These are phyloP conservation scores for Pteronotus mesoamericanus DNA, from an alignment of 2,797 vertebrate genomes.

Conservation along the genomic window DNA sequence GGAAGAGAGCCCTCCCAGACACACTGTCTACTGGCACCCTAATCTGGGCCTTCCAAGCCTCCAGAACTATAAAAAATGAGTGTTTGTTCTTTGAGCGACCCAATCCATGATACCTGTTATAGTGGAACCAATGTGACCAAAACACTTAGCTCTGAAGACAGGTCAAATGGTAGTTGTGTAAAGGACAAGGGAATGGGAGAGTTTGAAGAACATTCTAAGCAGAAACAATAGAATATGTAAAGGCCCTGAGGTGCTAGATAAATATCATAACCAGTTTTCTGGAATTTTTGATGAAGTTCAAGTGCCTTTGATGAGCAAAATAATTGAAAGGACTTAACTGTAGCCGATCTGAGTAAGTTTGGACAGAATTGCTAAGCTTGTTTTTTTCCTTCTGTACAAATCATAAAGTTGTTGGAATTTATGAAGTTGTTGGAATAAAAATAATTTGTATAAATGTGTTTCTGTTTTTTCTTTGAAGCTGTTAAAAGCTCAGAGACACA, in stretches of 20 bases:
- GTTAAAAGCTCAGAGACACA: background rate
- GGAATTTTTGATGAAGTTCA: background rate
- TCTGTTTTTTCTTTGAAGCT: slow-evolving; percentile 8
- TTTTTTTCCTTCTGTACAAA: background rate
- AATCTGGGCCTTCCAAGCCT: background rate
- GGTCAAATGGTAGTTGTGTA: background rate
- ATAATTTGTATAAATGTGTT: background rate
- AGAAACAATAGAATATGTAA: background rate
- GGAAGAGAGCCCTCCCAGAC: background rate
- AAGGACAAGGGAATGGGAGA: background rate
- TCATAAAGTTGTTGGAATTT: background rate
- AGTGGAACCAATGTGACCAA: background rate
- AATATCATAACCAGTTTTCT: background rate
- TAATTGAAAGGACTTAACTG: background rate
- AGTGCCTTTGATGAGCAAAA: background rate
- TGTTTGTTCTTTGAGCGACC: background rate
- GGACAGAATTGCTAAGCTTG: background rate
- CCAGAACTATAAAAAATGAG: background rate
- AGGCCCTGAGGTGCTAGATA: background rate
- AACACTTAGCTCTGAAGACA: background rate
- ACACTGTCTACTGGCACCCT: background rate
- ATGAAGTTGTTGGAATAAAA: background rate
- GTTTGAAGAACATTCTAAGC: background rate
- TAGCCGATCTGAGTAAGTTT: background rate
- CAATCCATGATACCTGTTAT: background rate